phyloP scores from a whole-genome alignment of 2,888 invertebrate genomes.

The Rhingia campestris region DNA sequence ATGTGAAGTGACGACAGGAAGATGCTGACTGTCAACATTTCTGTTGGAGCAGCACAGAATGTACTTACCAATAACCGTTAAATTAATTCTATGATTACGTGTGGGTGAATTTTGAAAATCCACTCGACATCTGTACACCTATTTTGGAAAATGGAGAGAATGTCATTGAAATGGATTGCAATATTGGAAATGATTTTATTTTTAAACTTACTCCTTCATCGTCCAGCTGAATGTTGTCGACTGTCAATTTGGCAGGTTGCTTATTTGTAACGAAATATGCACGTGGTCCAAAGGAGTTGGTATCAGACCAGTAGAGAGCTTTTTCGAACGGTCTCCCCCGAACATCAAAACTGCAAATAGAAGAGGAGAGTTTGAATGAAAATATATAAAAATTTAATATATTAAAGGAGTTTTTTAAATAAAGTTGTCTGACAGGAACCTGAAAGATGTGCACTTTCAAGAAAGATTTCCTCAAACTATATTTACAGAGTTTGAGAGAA shows the following conservation, averaged over 20 bases:
- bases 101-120: slow-evolving; percentile 95
- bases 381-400: background rate
- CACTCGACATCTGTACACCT: slow-evolving; percentile 92
- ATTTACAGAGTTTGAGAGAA: too few relatives aligned
- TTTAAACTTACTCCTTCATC: slow-evolving; percentile 88
- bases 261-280: slow-evolving; percentile 93
- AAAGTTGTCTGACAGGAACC: too few relatives aligned
- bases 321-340: slow-evolving; percentile 91
- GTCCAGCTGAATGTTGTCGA: slow-evolving; percentile 92
- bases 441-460: too few relatives aligned
- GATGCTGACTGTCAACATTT: slow-evolving; percentile 9
- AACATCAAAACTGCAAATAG: slow-evolving; percentile 89
- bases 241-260: slow-evolving; percentile 90
- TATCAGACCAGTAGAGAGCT: slow-evolving; percentile 92
- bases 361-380: background rate
- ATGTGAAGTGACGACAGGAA: background rate
- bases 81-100: slow-evolving; percentile 92
- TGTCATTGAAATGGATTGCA: background rate
- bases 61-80: slow-evolving; percentile 94
- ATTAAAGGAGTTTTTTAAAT: too few relatives aligned
- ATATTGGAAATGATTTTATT: background rate
- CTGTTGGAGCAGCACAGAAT: background rate
- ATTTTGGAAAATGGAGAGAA: slow-evolving; percentile 38
- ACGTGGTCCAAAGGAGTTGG: slow-evolving; percentile 91
- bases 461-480: too few relatives aligned